These are phyloP conservation scores for Acanthosoma haemorrhoidale DNA, from an alignment of 2,888 invertebrate species.

Conservation along the genomic window DNA sequence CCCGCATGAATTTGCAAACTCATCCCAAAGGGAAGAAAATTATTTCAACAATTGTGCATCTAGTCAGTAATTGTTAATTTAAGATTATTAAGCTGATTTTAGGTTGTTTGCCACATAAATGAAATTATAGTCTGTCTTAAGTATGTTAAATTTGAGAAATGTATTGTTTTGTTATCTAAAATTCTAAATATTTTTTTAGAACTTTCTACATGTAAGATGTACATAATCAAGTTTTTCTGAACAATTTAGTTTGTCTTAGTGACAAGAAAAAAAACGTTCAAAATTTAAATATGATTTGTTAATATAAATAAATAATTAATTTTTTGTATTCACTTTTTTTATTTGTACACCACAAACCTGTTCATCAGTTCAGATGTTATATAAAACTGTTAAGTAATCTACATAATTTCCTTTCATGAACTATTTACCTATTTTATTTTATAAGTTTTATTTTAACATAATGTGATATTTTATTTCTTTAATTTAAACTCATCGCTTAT, in stretches of 20 bases:
- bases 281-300: too few relatives aligned
- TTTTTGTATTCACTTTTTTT: not conserved
- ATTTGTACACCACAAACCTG: not conserved
- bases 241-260: not conserved
- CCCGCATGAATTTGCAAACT: constrained; percentile 65
- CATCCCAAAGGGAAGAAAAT: constrained; percentile 69
- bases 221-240: not conserved
- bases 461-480: too few relatives aligned
- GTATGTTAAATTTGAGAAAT: not conserved
- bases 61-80: constrained; percentile 55
- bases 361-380: too few relatives aligned
- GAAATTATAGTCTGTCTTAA: not conserved
- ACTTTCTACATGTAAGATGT: not conserved
- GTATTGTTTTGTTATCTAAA: not conserved
- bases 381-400: too few relatives aligned
- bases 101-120: not conserved
- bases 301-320: constrained; percentile 17
- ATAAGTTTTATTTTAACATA: too few relatives aligned
- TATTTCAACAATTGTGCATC: constrained; percentile 67
- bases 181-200: not conserved
- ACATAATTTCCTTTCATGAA: too few relatives aligned
- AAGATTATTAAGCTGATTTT: not conserved
- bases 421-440: too few relatives aligned
- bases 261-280: not conserved
- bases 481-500: too few relatives aligned